Base-by-base conservation (phyloP, 2,888 invertebrate genomes). In the Brachyptera putata region DNA sequence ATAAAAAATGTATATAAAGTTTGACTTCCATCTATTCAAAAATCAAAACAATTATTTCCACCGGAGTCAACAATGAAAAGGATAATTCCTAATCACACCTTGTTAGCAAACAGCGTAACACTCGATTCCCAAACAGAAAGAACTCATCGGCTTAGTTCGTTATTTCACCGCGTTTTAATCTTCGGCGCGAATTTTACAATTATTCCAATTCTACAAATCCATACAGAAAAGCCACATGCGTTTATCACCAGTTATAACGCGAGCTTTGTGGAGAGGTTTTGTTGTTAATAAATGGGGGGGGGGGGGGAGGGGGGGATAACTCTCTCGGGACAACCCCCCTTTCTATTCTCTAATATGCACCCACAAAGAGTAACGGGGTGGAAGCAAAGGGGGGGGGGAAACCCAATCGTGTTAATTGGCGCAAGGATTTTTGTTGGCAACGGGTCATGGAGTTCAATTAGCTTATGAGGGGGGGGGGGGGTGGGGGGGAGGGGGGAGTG, bases 341-440 rank as follows among this genome's bases (percentile, higher is more conserved):
- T 39, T 39, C 26, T n/a, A n/a, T 53, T 13, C 37, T 46, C 16
- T n/a, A 24, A 46, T 46, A 46, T 46, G 18, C 24, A 18, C 46
- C 46, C 46, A 56, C 43, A 43, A 43, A 56, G 43, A 39, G 26
- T 56, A 50, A 21, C 16, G 48, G 48, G 48, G 58, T 57, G 53
- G 58, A 41, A 25, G 41, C 30, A n/a, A n/a, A n/a, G n/a, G n/a
- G n/a, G n/a, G 39, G 41, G 41, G 39, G 37, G 41, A 62, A 62
- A 61, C 61, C 64, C 64, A 65, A 65, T 65, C 63, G 64, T 60
- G 64, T 63, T 65, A 65, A 65, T 65, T 65, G 64, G 61, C 57
- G 63, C 63, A 61, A 63, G 64, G 64, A 65, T 65, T 65, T 65
- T 65, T 65, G 62, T 61, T 61, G 59, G 63, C 59, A 43, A 58